Evolutionary conservation across 92 coral and sea anemone species (phyloP), one percentile per base, ranked within the genome.

Genomic region (Paramuricea clavata): DNA sequence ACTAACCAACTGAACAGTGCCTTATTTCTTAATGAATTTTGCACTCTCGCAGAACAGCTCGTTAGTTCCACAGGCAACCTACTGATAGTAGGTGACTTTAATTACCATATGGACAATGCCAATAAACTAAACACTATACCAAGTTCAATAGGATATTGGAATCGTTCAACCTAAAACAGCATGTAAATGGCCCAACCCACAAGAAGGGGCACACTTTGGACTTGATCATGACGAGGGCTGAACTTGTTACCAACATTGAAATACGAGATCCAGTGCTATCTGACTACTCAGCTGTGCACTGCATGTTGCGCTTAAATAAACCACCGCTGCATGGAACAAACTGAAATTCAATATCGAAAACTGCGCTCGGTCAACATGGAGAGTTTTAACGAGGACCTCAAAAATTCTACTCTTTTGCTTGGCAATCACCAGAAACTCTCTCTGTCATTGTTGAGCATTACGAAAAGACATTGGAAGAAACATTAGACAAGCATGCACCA

Each of bases 81-180:
- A 2, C 34, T 74, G 33, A 74, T 74, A 74, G 61, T 43, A 44
- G 81, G 35, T n/a, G n/a, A n/a, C n/a, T n/a, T n/a, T n/a, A n/a
- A n/a, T n/a, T n/a, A n/a, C n/a, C n/a, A n/a, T n/a, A n/a, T n/a
- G n/a, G n/a, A n/a, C n/a, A n/a, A n/a, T n/a, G n/a, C n/a, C n/a
- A n/a, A n/a, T n/a, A n/a, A n/a, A n/a, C n/a, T n/a, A n/a, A n/a
- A n/a, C n/a, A n/a, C n/a, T n/a, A n/a, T n/a, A n/a, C n/a, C 61
- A n/a, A n/a, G n/a, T n/a, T n/a, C n/a, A n/a, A n/a, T n/a, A n/a
- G n/a, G n/a, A n/a, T n/a, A n/a, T n/a, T 76, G 6, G 43, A 47
- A 22, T 21, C 67, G 1, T 50, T 76, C 28, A 76, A 76, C 19
- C 15, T 76, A 5, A 22, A 50, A 42, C 68, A 76, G 43, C 65